These are phyloP conservation scores for Tetragnatha montana DNA, from an alignment of 2,888 invertebrate genomes.

Conservation along the genomic window DNA sequence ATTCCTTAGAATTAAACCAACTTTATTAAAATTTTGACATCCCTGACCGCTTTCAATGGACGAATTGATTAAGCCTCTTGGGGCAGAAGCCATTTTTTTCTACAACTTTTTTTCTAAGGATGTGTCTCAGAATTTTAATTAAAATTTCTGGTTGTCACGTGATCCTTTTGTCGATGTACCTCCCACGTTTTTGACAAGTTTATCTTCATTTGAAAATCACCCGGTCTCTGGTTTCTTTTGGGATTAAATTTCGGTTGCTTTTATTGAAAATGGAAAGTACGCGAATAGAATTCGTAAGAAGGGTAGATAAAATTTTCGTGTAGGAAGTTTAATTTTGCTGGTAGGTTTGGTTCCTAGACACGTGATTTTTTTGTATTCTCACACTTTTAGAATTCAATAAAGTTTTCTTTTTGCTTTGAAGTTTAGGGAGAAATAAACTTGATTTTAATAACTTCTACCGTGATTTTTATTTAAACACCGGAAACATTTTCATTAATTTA, in stretches of 20 bases:
- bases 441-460: neutral
- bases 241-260: conserved; percentile 12
- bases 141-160: conserved; percentile 1
- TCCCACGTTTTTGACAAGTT: conserved; percentile 34
- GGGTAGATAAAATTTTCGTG: neutral
- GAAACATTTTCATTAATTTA: too few species aligned
- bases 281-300: conserved; percentile 14
- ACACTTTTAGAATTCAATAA: neutral
- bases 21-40: neutral
- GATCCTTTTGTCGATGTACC: conserved; percentile 6
- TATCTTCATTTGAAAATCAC: conserved; percentile 26
- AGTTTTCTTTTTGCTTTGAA: neutral
- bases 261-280: conserved; percentile 31
- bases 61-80: neutral
- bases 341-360: neutral
- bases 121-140: conserved; percentile 20
- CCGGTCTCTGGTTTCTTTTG: conserved; percentile 4
- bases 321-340: neutral
- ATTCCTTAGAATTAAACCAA: neutral
- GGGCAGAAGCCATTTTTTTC: neutral
- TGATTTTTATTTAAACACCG: neutral
- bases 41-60: neutral
- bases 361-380: neutral
- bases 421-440: neutral
- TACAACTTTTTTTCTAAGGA: neutral